Conservation (phyloP, 2,113 vertebrate genomes). For the Coreoperca whiteheadi region DNA sequence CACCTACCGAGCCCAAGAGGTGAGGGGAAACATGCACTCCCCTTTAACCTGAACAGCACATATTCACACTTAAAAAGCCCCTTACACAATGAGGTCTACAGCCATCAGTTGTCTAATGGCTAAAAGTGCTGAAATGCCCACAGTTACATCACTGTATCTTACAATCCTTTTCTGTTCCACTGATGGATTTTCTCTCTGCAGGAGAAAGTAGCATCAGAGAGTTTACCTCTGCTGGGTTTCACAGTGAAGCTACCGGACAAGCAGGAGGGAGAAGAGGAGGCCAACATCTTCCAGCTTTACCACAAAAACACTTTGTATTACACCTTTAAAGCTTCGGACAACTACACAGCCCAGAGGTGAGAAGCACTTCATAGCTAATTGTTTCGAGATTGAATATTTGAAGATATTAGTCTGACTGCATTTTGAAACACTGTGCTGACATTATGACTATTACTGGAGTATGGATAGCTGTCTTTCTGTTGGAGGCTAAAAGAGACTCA, state of each 20-base stretch:
- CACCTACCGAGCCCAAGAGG: conserved; percentile 93
- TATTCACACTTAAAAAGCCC: conserved; percentile 27
- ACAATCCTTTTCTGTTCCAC: background rate
- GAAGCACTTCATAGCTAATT: background rate
- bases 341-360: conserved; percentile 91
- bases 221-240: conserved; percentile 95
- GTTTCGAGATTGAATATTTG: background rate
- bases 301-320: conserved; percentile 98
- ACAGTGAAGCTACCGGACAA: conserved; percentile 89
- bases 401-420: background rate
- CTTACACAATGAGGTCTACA: background rate
- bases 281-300: conserved; percentile 93
- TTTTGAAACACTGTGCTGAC: background rate
- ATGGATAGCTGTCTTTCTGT: background rate
- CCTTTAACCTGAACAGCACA: conserved; percentile 69
- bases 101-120: background rate
- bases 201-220: conserved; percentile 96
- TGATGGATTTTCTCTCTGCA: conserved; percentile 63
- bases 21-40: conserved; percentile 85
- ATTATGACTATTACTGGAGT: background rate
- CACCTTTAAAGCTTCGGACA: conserved; percentile 93
- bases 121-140: background rate
- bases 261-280: conserved; percentile 83
- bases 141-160: background rate
- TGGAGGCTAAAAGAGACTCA: background rate